Percentiles rank a stretch among this genome's conserved stretches.
Conservation (phyloP, 2,888 invertebrate species). For the Ramazzottius varieornatus region DNA sequence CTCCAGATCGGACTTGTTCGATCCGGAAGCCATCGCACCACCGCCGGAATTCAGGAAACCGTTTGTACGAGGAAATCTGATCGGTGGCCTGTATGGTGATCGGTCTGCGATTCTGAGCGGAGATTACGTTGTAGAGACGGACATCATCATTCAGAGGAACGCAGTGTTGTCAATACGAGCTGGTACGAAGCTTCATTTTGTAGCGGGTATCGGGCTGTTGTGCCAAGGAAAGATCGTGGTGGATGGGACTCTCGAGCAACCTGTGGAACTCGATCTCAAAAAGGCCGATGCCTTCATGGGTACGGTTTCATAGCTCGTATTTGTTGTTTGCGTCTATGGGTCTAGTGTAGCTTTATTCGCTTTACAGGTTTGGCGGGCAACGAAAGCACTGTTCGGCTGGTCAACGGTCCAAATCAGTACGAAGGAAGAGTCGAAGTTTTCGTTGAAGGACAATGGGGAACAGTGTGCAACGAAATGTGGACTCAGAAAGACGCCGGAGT, state of each 20-base stretch:
- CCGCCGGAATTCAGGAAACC: neutral
- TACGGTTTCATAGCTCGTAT: no score
- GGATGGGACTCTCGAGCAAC: constrained; percentile 6
- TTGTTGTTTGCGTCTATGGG: no score
- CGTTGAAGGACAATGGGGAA: constrained; percentile 70
- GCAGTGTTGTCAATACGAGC: constrained; percentile 61
- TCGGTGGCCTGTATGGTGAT: constrained; percentile 79
- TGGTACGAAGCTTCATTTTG: constrained; percentile 61
- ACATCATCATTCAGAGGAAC: constrained; percentile 77
- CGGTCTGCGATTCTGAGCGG: constrained; percentile 33
- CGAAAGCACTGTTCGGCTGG: constrained; percentile 38
- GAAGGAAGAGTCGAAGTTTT: constrained; percentile 59
- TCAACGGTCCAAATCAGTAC: constrained; percentile 47
- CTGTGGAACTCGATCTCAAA: constrained; percentile 12
- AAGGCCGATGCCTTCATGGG: neutral
- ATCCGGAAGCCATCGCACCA: neutral
- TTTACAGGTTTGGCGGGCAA: constrained; percentile 3
- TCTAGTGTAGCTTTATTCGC: neutral
- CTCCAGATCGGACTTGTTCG: constrained; percentile 10
- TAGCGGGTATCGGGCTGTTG: constrained; percentile 77
- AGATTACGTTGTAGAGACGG: constrained; percentile 66
- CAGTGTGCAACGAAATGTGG: constrained; percentile 90
- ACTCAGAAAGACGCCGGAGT: constrained; percentile 64
- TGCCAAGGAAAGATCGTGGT: constrained; percentile 50
- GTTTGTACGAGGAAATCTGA: constrained; percentile 18